Conservation (phyloP, 1,140 invertebrate genomes). For the Ridgeia piscesae region DNA sequence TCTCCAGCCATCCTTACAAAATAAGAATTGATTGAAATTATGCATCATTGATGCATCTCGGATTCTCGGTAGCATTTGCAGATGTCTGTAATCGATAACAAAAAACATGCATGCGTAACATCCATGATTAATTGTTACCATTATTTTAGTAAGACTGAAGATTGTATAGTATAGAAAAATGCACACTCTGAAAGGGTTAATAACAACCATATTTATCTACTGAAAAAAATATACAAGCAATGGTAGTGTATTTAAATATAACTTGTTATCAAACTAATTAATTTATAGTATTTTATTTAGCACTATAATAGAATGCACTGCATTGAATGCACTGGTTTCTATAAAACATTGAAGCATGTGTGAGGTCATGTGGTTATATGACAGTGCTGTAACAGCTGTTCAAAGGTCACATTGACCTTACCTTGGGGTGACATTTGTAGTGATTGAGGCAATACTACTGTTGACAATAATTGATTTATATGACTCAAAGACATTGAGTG, state of each 20-base stretch:
- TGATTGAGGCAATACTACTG: not conserved
- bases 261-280: not conserved
- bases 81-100: too few species aligned
- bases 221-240: too few species aligned
- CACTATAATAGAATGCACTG: not conserved
- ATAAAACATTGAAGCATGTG: not conserved
- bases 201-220: too few species aligned
- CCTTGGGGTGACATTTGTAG: not conserved
- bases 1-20: too few species aligned
- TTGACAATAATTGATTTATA: not conserved
- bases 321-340: not conserved
- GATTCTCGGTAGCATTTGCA: too few species aligned
- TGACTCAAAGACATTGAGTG: not conserved
- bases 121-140: too few species aligned
- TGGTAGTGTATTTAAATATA: not conserved
- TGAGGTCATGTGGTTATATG: not conserved
- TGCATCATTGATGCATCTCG: too few species aligned
- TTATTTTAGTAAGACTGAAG: too few species aligned
- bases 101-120: too few species aligned
- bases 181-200: too few species aligned
- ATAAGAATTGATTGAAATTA: too few species aligned
- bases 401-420: not conserved
- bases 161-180: too few species aligned
- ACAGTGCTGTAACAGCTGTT: not conserved
- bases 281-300: not conserved